These are phyloP conservation scores for Danaus melanippus DNA, from an alignment of 1,140 invertebrate genomes.

Conservation along the genomic window DNA sequence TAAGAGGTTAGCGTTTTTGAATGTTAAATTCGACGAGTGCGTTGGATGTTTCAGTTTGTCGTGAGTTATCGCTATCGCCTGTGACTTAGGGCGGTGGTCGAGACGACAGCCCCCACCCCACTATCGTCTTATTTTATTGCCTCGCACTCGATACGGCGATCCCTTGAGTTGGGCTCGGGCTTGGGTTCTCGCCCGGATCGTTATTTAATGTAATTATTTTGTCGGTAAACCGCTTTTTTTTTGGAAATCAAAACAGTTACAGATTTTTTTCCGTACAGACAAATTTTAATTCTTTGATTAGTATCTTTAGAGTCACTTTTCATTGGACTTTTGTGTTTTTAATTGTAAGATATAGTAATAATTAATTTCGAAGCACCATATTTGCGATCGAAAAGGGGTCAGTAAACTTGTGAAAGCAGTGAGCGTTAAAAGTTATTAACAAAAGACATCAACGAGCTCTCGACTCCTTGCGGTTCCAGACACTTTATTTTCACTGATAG, in stretches of 20 bases:
- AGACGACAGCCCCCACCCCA: constrained; percentile 27
- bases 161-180: constrained; percentile 58
- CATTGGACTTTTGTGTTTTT: not conserved
- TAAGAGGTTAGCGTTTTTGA: constrained; percentile 12
- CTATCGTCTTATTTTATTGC: constrained; percentile 61
- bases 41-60: too few species aligned
- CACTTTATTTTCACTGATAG: too few species aligned
- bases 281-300: constrained; percentile 22
- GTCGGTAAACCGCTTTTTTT: constrained; percentile 45
- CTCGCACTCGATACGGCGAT: constrained; percentile 44
- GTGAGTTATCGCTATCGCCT: constrained; percentile 23
- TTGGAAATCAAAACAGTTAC: constrained; percentile 50
- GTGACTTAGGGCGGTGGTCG: constrained; percentile 16
- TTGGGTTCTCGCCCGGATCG: constrained; percentile 51
- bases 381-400: too few species aligned
- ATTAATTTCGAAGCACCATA: too few species aligned
- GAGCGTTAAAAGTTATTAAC: constrained; percentile 13
- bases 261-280: constrained; percentile 32
- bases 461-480: constrained; percentile 4
- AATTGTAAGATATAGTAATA: not conserved
- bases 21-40: too few species aligned
- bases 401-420: constrained; percentile 37
- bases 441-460: constrained; percentile 23
- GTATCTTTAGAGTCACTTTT: constrained; percentile 7
- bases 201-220: constrained; percentile 68